Percentiles rank a stretch among this genome's conserved stretches.
Evolutionary conservation across 2,797 vertebrate species (phyloP).

Genomic region (Mormyrops boulengeri): DNA sequence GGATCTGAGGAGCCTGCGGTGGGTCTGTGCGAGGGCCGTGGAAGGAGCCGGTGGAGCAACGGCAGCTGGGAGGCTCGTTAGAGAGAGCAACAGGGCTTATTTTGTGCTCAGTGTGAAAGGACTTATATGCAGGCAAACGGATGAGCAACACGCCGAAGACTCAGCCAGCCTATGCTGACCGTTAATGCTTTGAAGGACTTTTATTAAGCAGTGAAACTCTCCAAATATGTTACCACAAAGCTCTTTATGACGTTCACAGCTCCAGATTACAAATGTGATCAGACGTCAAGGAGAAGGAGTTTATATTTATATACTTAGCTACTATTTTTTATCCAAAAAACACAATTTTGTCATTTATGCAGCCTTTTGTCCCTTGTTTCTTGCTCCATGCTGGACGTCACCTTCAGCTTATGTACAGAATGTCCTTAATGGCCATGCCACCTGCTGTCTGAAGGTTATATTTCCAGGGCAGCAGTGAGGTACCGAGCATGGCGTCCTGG

Average conservation of each 20-base stretch:
- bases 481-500: conserved; percentile 71
- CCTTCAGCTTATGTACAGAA: not conserved
- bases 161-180: not conserved
- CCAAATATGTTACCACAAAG: not conserved
- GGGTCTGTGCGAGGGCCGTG: not conserved
- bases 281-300: not conserved
- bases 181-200: not conserved
- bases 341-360: not conserved
- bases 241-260: not conserved
- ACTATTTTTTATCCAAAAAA: not conserved
- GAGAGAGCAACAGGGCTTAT: not conserved
- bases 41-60: not conserved
- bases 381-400: not conserved
- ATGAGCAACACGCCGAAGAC: not conserved
- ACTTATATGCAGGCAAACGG: not conserved
- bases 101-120: not conserved
- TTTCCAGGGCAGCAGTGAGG: not conserved
- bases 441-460: not conserved
- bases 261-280: not conserved
- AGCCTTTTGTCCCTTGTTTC: not conserved
- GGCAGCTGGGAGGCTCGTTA: not conserved
- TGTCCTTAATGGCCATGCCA: not conserved
- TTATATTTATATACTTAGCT: not conserved
- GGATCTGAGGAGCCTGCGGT: not conserved
- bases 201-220: not conserved